Evolutionary conservation across 2,113 vertebrate genomes (phyloP).

Genomic region (Glaucomys volans): DNA sequence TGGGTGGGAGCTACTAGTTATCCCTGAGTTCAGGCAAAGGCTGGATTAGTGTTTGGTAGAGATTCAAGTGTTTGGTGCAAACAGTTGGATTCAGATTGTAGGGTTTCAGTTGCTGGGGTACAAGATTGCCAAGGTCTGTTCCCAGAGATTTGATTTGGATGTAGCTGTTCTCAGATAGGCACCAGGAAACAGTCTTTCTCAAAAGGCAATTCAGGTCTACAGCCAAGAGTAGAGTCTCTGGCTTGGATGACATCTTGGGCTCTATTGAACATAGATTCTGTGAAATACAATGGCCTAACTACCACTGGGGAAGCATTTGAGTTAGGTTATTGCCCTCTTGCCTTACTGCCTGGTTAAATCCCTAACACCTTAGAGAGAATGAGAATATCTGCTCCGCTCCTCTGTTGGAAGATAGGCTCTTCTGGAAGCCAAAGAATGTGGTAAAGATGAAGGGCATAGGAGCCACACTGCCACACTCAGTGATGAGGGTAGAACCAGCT

Average conservation of each 20-base stretch:
- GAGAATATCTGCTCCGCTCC: neutral
- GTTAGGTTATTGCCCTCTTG: neutral
- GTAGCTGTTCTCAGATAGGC: neutral
- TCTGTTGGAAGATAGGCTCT: neutral
- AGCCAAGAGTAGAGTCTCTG: neutral
- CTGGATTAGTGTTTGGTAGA: neutral
- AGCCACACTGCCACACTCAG: neutral
- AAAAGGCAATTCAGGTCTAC: constrained; percentile 36
- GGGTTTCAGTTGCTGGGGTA: neutral
- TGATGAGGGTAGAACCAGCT: neutral
- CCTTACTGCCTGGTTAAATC: neutral
- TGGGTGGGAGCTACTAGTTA: neutral
- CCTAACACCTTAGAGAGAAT: neutral
- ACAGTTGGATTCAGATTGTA: neutral
- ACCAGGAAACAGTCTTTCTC: neutral
- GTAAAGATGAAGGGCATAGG: neutral
- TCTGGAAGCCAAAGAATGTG: neutral
- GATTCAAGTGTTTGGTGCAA: neutral
- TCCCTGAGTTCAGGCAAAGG: neutral
- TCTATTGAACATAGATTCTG: neutral
- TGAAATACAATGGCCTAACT: neutral
- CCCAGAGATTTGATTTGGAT: neutral
- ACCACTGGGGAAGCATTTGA: neutral
- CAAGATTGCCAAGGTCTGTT: neutral
- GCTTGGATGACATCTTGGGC: neutral